Percentiles rank a stretch among this genome's conserved stretches.
These are phyloP conservation scores for Pelagia noctiluca DNA, from an alignment of 30 jellyfish, hydroid and myxozoan species.

Conservation along the genomic window DNA sequence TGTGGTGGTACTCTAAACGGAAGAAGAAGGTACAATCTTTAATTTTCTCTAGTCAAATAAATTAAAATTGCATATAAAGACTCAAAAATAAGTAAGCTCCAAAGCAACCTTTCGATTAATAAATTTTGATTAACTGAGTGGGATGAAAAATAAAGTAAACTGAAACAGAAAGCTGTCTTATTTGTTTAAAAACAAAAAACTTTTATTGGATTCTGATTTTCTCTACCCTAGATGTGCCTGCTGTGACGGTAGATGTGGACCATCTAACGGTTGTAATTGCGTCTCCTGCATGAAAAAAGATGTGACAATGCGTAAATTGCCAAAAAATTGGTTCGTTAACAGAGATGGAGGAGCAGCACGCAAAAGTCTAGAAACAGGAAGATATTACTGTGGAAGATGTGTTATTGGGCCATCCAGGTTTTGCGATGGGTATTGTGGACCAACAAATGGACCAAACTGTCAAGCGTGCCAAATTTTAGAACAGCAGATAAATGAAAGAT, in stretches of 20 bases:
- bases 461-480: slow-evolving; percentile 59
- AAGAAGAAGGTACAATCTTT: not conserved
- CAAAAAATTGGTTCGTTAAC: slow-evolving; percentile 75
- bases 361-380: slow-evolving; percentile 49
- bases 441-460: slow-evolving; percentile 92
- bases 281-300: slow-evolving; percentile 82
- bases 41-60: too few relatives aligned
- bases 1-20: slow-evolving; percentile 64
- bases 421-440: slow-evolving; percentile 95
- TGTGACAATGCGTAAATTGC: slow-evolving; percentile 58
- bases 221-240: slow-evolving; percentile 63
- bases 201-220: not conserved
- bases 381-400: slow-evolving; percentile 77
- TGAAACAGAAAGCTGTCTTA: not conserved
- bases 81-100: too few relatives aligned
- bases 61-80: too few relatives aligned
- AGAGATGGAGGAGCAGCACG: slow-evolving; percentile 73
- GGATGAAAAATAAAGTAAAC: too few relatives aligned
- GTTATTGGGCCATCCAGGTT: slow-evolving; percentile 14
- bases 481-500: slow-evolving; percentile 62
- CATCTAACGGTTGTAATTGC: slow-evolving; percentile 94
- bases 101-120: too few relatives aligned
- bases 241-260: slow-evolving; percentile 91
- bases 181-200: not conserved
- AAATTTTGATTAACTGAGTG: too few relatives aligned